Evolutionary conservation across 2,113 vertebrate species (phyloP).

Genomic region (Nerophis ophidion): DNA sequence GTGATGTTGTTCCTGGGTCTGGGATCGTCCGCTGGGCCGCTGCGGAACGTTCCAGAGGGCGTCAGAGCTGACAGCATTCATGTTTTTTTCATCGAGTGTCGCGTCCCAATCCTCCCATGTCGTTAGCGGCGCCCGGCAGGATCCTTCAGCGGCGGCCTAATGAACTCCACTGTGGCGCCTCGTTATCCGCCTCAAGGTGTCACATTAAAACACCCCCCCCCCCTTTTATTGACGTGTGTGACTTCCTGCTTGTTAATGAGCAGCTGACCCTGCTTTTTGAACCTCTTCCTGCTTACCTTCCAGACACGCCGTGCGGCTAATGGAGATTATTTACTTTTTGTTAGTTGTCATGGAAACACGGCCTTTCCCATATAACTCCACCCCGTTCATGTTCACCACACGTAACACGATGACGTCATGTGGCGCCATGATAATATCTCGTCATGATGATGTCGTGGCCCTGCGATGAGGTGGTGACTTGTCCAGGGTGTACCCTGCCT

Average conservation of each 20-base stretch:
- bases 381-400: not conserved
- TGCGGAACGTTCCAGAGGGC: conserved; percentile 59
- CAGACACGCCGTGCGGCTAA: conserved; percentile 42
- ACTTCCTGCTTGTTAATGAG: no score
- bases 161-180: conserved; percentile 93
- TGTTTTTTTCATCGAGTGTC: conserved; percentile 96
- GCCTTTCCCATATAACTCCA: not conserved
- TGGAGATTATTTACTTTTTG: conserved; percentile 72
- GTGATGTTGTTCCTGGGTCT: conserved; percentile 8
- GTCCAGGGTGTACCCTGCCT: no score
- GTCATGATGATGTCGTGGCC: no score
- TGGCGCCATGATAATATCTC: not conserved
- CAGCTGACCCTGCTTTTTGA: conserved; percentile 12
- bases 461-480: no score
- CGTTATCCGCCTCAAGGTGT: conserved; percentile 95
- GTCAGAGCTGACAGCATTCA: conserved; percentile 93
- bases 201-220: conserved; percentile 87
- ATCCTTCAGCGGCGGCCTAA: conserved; percentile 90
- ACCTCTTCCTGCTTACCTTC: conserved; percentile 2
- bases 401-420: not conserved
- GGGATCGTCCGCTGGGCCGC: conserved; percentile 19
- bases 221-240: no score
- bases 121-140: conserved; percentile 87
- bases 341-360: conserved; percentile 71
- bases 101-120: conserved; percentile 90